phyloP scores from a whole-genome alignment of 64 coral and sea anemone genomes.

The Dendronephthya gigantea region DNA sequence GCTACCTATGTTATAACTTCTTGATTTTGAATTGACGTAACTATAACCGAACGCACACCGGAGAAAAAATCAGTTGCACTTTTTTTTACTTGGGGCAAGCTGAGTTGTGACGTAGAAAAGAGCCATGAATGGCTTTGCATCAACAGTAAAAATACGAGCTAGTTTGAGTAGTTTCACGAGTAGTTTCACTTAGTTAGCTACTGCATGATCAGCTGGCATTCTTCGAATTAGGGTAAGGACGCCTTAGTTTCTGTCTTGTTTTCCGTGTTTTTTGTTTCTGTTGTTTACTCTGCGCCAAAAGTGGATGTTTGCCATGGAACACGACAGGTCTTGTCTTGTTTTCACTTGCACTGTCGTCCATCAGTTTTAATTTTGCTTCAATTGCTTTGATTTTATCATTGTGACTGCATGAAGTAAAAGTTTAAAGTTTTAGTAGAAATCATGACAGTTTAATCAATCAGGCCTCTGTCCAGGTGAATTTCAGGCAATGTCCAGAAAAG shows the following conservation, averaged over 20 bases:
- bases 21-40: no score
- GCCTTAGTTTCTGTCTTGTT: neutral
- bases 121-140: no score
- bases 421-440: neutral
- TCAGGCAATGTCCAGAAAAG: no score
- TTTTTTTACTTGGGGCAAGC: no score
- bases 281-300: slow-evolving; percentile 67
- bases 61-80: no score
- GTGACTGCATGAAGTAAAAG: slow-evolving; percentile 42
- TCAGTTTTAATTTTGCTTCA: slow-evolving; percentile 76
- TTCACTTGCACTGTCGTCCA: slow-evolving; percentile 54
- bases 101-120: no score
- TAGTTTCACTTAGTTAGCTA: no score
- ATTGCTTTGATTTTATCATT: slow-evolving; percentile 92
- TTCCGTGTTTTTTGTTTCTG: slow-evolving; percentile 27
- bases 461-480: no score
- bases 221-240: neutral
- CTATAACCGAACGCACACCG: no score
- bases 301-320: slow-evolving; percentile 59
- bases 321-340: neutral
- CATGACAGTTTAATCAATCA: neutral
- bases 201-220: neutral
- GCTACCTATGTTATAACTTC: no score
- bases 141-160: no score
- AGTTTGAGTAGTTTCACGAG: no score